These are phyloP conservation scores for Rhipidura dahli DNA, from an alignment of 2,113 vertebrate species.

Conservation along the genomic window DNA sequence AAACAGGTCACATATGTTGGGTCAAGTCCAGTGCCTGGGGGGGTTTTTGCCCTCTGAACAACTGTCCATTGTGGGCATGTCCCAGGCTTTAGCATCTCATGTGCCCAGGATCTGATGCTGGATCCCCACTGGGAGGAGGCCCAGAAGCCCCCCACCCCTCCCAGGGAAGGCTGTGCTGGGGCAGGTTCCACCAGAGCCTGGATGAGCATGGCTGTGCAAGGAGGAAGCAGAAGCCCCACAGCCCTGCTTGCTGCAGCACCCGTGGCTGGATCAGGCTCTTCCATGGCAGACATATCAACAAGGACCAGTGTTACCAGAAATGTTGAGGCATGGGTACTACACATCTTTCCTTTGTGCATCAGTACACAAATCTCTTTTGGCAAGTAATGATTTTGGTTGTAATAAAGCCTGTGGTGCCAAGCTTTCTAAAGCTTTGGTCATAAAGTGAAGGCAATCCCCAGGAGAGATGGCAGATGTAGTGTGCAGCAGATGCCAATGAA, in stretches of 20 bases:
- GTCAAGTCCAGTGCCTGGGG: background rate
- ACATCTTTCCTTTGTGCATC: background rate
- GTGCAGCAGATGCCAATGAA: background rate
- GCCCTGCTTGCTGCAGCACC: background rate
- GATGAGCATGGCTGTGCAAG: background rate
- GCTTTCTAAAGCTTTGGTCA: background rate
- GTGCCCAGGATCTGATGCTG: background rate
- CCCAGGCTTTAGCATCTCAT: background rate
- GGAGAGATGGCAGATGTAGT: background rate
- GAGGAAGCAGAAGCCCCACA: background rate
- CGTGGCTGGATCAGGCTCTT: background rate
- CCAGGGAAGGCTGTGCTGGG: background rate
- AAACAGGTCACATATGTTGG: background rate
- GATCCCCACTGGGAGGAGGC: background rate
- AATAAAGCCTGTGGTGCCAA: background rate
- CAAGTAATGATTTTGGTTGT: background rate
- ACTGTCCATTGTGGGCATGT: background rate
- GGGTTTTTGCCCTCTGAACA: background rate
- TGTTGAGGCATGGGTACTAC: background rate
- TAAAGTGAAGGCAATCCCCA: background rate
- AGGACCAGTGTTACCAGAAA: background rate
- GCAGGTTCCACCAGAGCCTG: background rate
- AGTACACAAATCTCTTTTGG: background rate
- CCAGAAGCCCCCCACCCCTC: fast-evolving
- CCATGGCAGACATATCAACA: background rate